Evolutionary conservation across 2,797 vertebrate species (phyloP), one percentile per base, ranked within the genome.

Genomic region (Esox masquinongy): DNA sequence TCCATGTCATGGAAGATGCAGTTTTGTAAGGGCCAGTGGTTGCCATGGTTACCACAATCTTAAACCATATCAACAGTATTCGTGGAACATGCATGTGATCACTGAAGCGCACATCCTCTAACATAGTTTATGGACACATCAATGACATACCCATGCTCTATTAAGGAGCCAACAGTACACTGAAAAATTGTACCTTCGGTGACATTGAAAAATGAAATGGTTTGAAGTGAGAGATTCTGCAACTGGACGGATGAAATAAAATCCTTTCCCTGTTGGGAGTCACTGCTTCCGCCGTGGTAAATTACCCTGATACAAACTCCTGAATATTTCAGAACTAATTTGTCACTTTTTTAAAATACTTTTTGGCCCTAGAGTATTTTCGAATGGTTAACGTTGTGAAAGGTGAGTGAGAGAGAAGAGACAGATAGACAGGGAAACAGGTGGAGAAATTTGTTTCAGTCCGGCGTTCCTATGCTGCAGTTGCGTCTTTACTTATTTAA

Each of bases 241-340:
- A 43, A 47, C 67, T 19, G 66, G 8, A 19, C 19, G 0, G 12
- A 43, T 68, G 19, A 19, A 39, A 39, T 39, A 68, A 68, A 43
- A 43, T 22, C 9, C 17, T 50, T 29, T 51, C 22, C 49, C 69
- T 31, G 47, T 53, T 19, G 49, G 26, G 24, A 17, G 22, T n/a
- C 67, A 5, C 50, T 29, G 17, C 24, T 8, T 71, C n/a, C 49
- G 17, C 47, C 47, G 26, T 59, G 34, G 36, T 70, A 49, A 79
- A 50, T 31, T 47, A 68, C 63, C 59, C 51, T 7, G 16, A 24
- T 61, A 53, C 69, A 7, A 56, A 68, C 47, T 9, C 26, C 22
- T 59, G n/a, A 72, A 75, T 56, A 43, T 56, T 72, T 72, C 73
- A 68, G 49, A 31, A 39, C 73, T 36, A 75, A 71, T 59, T 11